Evolutionary conservation across 2,113 vertebrate species (phyloP).

Genomic region (Choloepus hoffmanni): DNA sequence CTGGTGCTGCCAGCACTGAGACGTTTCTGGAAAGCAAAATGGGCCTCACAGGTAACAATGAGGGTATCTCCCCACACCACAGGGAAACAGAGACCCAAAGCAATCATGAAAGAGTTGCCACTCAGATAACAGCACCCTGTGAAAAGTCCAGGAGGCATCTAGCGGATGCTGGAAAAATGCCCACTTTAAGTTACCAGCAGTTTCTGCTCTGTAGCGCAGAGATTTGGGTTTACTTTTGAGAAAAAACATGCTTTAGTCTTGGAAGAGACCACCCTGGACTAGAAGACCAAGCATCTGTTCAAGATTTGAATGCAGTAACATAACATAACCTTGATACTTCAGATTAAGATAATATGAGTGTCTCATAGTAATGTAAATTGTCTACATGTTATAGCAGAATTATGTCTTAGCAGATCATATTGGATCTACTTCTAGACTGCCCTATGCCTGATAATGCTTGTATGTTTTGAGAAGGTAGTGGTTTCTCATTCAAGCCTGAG

Average conservation of each 20-base stretch:
- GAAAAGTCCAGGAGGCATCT: not conserved
- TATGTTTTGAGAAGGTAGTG: not conserved
- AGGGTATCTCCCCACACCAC: not conserved
- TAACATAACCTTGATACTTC: not conserved
- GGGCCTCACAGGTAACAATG: not conserved
- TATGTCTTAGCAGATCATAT: not conserved
- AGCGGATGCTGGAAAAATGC: not conserved
- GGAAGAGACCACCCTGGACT: not conserved
- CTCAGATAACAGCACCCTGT: not conserved
- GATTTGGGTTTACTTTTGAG: not conserved
- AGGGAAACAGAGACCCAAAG: not conserved
- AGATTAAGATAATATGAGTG: not conserved
- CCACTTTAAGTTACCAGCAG: not conserved
- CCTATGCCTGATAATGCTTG: not conserved
- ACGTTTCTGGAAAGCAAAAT: slow-evolving; percentile 48
- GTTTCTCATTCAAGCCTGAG: not conserved
- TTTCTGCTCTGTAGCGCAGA: not conserved
- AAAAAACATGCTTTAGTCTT: not conserved
- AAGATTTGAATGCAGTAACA: not conserved
- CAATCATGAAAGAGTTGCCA: not conserved
- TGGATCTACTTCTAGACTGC: not conserved
- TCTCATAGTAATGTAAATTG: fast-evolving
- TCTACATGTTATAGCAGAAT: not conserved
- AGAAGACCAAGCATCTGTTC: too few species aligned
- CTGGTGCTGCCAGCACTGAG: fast-evolving